Evolutionary conservation across 2,797 vertebrate genomes (phyloP).

Genomic region (Rhabdophis nuchalis): DNA sequence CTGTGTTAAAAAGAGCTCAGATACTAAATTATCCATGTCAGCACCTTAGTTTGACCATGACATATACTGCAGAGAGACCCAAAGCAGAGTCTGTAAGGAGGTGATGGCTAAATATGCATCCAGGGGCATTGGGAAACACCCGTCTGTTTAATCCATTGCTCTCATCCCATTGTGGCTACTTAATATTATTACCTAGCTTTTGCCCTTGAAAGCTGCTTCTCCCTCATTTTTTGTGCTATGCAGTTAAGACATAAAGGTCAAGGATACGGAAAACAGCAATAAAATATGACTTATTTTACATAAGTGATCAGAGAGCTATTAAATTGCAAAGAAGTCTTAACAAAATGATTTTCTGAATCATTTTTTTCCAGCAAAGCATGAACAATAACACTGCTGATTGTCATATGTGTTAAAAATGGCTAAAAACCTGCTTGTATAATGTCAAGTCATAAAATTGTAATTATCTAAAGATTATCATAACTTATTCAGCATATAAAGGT

Average conservation of each 20-base stretch:
- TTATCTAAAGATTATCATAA: neutral
- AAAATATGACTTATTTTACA: constrained; percentile 60
- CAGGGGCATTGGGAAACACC: constrained; percentile 64
- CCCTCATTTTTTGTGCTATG: constrained; percentile 64
- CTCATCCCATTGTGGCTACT: constrained; percentile 74
- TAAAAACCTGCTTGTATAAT: neutral
- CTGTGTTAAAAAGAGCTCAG: constrained; percentile 82
- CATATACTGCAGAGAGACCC: constrained; percentile 75
- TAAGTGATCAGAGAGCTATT: constrained; percentile 56
- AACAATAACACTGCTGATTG: constrained; percentile 23
- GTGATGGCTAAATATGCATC: constrained; percentile 64
- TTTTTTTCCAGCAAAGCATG: constrained; percentile 28
- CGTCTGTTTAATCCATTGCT: constrained; percentile 83
- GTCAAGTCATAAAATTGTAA: neutral
- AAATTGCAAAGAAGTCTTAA: constrained; percentile 53
- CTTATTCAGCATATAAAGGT: neutral
- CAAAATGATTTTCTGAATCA: constrained; percentile 40
- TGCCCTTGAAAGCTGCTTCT: constrained; percentile 75
- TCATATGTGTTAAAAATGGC: constrained; percentile 31
- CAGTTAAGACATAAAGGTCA: constrained; percentile 60
- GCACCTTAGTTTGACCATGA: constrained; percentile 79
- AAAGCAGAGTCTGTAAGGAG: constrained; percentile 72
- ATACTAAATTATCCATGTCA: constrained; percentile 91
- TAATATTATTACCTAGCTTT: constrained; percentile 83
- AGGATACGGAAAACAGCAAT: constrained; percentile 59